Conservation (phyloP, 2,888 invertebrate genomes). For the Steinernema scapterisci region DNA sequence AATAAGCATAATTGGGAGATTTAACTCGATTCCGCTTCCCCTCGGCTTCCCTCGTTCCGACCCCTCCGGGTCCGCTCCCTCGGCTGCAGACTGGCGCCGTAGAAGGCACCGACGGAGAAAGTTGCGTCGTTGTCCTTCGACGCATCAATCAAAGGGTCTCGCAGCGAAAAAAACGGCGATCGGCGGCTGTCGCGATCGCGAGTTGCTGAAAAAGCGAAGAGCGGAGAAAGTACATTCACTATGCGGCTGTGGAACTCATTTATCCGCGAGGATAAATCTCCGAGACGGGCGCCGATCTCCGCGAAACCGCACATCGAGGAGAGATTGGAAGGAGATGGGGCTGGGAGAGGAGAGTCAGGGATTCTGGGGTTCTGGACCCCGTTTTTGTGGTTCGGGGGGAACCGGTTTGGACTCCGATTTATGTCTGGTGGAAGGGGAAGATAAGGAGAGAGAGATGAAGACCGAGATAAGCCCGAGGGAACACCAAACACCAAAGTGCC, state of each 20-base stretch:
- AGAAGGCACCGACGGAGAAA: background rate
- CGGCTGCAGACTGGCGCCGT: no score
- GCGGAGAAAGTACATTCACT: conserved; percentile 21
- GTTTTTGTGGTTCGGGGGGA: no score
- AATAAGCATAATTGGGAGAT: conserved; percentile 15
- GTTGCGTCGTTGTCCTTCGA: background rate
- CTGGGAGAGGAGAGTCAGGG: no score
- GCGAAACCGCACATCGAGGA: background rate
- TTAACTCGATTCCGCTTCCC: background rate
- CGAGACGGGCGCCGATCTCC: background rate
- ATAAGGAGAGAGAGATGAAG: no score
- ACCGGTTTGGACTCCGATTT: no score
- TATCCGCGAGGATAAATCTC: conserved; percentile 23
- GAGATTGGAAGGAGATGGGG: background rate
- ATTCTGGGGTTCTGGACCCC: no score
- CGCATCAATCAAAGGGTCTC: conserved; percentile 21
- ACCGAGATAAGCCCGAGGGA: no score
- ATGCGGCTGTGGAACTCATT: conserved; percentile 31
- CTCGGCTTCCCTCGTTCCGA: background rate
- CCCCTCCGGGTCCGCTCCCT: no score
- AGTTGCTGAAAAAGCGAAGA: background rate
- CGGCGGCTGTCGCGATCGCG: conserved; percentile 19
- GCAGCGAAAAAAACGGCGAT: conserved; percentile 4
- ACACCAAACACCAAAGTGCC: no score
- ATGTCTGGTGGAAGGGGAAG: no score